Conservation (phyloP, 2,797 vertebrate genomes). For the Hemitrygon akajei region DNA sequence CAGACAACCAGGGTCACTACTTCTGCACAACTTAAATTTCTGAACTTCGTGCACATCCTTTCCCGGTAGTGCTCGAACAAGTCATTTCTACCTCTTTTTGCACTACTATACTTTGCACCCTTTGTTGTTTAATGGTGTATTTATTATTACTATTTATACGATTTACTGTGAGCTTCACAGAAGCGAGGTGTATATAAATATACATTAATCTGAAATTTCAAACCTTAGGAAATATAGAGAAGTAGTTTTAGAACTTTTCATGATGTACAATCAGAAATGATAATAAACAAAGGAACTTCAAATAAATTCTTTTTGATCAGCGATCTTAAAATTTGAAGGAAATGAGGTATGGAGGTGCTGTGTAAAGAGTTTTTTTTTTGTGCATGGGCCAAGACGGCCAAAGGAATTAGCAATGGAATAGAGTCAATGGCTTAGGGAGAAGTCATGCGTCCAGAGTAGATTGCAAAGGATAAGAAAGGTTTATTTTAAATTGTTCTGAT, state of each 20-base stretch:
- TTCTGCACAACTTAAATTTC: no score
- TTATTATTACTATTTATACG: no score
- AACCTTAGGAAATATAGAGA: neutral
- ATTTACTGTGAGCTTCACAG: no score
- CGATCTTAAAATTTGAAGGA: neutral
- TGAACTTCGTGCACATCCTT: no score
- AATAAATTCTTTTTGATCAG: neutral
- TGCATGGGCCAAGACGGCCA: neutral
- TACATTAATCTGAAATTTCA: neutral
- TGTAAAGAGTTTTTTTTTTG: neutral
- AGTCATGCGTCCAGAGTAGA: neutral
- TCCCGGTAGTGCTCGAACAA: no score
- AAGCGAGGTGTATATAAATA: no score
- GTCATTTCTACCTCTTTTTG: no score
- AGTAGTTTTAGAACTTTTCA: neutral
- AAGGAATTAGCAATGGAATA: neutral
- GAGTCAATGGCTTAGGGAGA: neutral
- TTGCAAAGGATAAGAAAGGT: neutral
- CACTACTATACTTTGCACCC: no score
- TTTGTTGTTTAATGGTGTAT: no score
- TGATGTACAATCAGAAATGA: neutral
- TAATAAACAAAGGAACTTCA: neutral
- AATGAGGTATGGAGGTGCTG: neutral
- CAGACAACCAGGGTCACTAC: no score
- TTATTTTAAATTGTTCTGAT: neutral